Evolutionary conservation across 2,113 vertebrate species (phyloP), one percentile per base, ranked within the genome.

Genomic region (Chrysochloris asiatica): DNA sequence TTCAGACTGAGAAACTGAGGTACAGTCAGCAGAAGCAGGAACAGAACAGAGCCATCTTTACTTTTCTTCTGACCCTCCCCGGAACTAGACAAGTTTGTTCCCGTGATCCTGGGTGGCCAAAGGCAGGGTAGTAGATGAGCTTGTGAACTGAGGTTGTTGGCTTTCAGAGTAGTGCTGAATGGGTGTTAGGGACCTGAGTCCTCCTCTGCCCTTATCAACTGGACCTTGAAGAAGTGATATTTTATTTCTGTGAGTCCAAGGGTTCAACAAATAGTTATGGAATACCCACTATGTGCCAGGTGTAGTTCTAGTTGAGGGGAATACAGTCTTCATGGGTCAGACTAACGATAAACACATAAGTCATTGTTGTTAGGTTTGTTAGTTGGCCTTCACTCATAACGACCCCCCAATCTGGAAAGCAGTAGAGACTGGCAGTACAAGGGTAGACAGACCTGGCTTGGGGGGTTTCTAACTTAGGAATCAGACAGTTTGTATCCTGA

Each of bases 31-130:
- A 16, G 22, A 1, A 30, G 28, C 86, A 36, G 59, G 56, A 67
- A 14, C n/a, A 41, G 30, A 22, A 36, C 0, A 50, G 13, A 36
- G 9, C 65, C 16, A 1, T 33, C 82, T 84, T 65, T 71, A 12
- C 63, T 47, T 59, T 48, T 14, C 21, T 63, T 24, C 28, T 33
- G 28, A n/a, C 12, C 38, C 21, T 93, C 69, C 71, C 63, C n/a
- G 41, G 71, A 41, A 16, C 63, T 30, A 38, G 63, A 63, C 52
- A 10, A 0, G 2, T 33, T 41, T 61, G 10, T 47, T 30, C 86
- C 21, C 0, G 0, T 24, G 56, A 16, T 28, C 38, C 47, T 21
- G 0, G 33, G 38, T 0, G 7, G 56, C 63, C 6, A 8, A 36
- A 47, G 75, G 77, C 38, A 17, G 7, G 6, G 22, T 4, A 59